phyloP scores from a whole-genome alignment of 2,888 invertebrate species.

The Hesperia comma region DNA sequence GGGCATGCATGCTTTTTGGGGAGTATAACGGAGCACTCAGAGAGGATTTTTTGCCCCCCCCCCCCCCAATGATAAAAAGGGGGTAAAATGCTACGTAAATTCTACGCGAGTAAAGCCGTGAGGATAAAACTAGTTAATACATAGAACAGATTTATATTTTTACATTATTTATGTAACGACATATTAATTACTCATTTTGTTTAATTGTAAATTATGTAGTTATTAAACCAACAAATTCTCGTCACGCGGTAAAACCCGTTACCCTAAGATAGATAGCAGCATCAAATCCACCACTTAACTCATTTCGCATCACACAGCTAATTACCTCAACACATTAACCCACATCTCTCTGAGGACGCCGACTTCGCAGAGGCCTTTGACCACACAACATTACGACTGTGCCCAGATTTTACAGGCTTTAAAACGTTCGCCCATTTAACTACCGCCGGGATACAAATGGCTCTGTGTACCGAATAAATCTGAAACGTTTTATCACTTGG shows the following conservation, averaged over 20 bases:
- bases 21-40: no score
- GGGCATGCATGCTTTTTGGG: no score
- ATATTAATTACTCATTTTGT: neutral
- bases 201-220: neutral
- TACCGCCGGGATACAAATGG: conserved; percentile 68
- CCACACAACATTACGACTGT: conserved; percentile 54
- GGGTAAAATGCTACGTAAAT: no score
- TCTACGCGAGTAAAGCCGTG: no score
- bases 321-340: conserved; percentile 35
- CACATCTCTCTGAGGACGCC: conserved; percentile 37
- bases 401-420: conserved; percentile 62
- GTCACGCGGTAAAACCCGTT: conserved; percentile 2
- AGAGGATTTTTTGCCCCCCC: no score
- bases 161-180: neutral
- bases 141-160: no score
- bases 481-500: conserved; percentile 70
- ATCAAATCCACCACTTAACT: conserved; percentile 3
- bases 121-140: no score
- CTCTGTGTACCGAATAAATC: conserved; percentile 67
- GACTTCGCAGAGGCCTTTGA: conserved; percentile 48
- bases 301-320: conserved; percentile 20
- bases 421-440: conserved; percentile 64
- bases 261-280: conserved; percentile 18
- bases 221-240: neutral
- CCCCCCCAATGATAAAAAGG: no score